These are phyloP conservation scores for Dryobotodes eremita DNA, from an alignment of 2,888 invertebrate genomes.

Conservation along the genomic window DNA sequence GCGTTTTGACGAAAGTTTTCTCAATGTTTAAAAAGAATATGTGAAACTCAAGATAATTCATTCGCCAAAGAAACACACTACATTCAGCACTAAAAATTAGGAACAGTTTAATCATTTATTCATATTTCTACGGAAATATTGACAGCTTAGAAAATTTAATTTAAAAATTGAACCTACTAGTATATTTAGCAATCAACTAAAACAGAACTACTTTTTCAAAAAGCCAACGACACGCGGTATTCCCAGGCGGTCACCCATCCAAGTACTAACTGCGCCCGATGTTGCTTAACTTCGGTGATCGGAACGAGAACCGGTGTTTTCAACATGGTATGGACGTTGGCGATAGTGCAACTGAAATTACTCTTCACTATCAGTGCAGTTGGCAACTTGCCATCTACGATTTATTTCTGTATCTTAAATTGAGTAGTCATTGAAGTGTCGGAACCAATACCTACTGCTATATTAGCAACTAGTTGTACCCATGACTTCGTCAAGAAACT, in stretches of 20 bases:
- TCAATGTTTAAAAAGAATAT: constrained; percentile 1
- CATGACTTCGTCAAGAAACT: background rate
- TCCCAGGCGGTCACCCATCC: constrained; percentile 85
- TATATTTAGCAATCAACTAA: no score
- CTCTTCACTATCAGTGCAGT: constrained; percentile 6
- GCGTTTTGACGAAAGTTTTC: background rate
- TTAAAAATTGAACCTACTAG: background rate
- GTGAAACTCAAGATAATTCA: background rate
- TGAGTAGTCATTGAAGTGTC: background rate
- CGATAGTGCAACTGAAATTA: constrained; percentile 18
- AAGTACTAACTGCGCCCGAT: constrained; percentile 86
- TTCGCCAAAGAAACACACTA: background rate
- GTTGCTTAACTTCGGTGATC: constrained; percentile 88
- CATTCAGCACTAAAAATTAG: background rate
- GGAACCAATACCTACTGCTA: background rate
- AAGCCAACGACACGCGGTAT: constrained; percentile 70
- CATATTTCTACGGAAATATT: background rate
- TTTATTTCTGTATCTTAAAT: constrained; percentile 7
- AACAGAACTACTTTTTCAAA: constrained; percentile 39
- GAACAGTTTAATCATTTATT: background rate
- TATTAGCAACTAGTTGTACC: background rate
- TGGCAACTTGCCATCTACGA: constrained; percentile 11
- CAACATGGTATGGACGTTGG: constrained; percentile 45
- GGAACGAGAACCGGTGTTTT: constrained; percentile 68
- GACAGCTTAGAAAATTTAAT: background rate